Evolutionary conservation across 2,797 vertebrate species (phyloP).

Genomic region (Intellagama lesueurii): DNA sequence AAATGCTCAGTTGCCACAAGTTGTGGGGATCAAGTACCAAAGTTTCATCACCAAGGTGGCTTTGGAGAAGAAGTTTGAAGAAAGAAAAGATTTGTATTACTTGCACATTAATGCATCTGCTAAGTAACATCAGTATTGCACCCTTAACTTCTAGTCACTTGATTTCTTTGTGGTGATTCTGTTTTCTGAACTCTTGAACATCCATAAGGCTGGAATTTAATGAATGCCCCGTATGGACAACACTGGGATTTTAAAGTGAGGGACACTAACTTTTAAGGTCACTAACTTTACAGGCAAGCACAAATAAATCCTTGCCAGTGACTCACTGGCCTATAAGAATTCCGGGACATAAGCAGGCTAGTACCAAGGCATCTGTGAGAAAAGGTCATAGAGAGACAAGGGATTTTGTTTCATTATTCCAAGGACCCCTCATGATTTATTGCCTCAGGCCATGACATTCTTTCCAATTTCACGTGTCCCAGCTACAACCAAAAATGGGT

Average conservation of each 20-base stretch:
- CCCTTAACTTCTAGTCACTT: background rate
- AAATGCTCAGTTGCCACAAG: background rate
- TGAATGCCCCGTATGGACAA: background rate
- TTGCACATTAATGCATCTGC: background rate
- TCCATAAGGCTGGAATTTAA: background rate
- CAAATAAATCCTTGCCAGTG: conserved; percentile 1
- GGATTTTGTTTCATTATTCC: background rate
- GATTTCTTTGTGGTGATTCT: background rate
- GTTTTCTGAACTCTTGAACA: background rate
- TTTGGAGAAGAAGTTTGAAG: no score
- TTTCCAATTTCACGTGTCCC: background rate
- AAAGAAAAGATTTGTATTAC: no score
- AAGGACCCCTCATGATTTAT: background rate
- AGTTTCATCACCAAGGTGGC: background rate
- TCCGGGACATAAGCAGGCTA: background rate
- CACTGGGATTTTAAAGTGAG: background rate
- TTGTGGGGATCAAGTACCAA: background rate
- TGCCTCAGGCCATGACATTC: background rate
- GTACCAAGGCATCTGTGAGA: background rate
- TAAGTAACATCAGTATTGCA: background rate
- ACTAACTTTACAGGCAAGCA: background rate
- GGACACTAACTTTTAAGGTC: no score
- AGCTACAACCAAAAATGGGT: background rate
- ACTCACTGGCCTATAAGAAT: background rate
- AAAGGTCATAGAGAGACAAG: background rate